phyloP scores from a whole-genome alignment of 1,140 invertebrate species.

The Trachymyrmex cornetzi region DNA sequence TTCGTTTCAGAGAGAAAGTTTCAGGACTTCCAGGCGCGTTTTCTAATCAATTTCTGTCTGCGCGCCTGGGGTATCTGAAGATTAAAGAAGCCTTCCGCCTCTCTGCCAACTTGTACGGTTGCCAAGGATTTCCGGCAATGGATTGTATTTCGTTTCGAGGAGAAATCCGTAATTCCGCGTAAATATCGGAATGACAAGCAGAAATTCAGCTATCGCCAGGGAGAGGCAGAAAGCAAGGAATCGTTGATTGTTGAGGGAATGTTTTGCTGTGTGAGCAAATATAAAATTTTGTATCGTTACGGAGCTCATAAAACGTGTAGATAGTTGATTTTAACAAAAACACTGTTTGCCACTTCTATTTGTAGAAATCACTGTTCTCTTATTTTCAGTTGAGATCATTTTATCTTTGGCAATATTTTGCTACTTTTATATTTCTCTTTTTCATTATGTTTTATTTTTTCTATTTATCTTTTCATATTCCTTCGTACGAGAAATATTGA shows the following conservation, averaged over 20 bases:
- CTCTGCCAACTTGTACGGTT: slow-evolving; percentile 59
- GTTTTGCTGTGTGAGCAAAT: slow-evolving; percentile 26
- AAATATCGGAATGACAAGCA: slow-evolving; percentile 48
- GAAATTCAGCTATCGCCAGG: slow-evolving; percentile 3
- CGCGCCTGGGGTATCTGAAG: background rate
- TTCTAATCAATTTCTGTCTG: slow-evolving; percentile 52
- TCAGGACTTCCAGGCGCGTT: background rate
- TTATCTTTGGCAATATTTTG: slow-evolving; percentile 40
- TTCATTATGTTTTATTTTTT: background rate
- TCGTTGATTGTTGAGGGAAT: slow-evolving; percentile 32
- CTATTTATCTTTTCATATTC: slow-evolving; percentile 18
- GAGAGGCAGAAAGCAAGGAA: background rate
- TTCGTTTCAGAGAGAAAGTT: slow-evolving; percentile 37
- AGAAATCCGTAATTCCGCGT: slow-evolving; percentile 42
- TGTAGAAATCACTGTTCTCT: slow-evolving; percentile 46
- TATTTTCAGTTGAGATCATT: slow-evolving; percentile 13
- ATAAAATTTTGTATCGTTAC: slow-evolving; percentile 41
- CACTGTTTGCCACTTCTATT: slow-evolving; percentile 47
- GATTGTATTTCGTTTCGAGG: slow-evolving; percentile 9
- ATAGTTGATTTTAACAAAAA: slow-evolving; percentile 41
- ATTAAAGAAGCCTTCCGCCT: slow-evolving; percentile 48
- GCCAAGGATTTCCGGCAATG: slow-evolving; percentile 47
- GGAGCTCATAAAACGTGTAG: background rate
- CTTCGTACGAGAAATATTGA: background rate
- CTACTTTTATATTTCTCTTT: background rate